Percentiles rank a stretch among this genome's conserved stretches.
Evolutionary conservation across 2,888 invertebrate genomes (phyloP).

Genomic region (Caradrina clavipalpis): DNA sequence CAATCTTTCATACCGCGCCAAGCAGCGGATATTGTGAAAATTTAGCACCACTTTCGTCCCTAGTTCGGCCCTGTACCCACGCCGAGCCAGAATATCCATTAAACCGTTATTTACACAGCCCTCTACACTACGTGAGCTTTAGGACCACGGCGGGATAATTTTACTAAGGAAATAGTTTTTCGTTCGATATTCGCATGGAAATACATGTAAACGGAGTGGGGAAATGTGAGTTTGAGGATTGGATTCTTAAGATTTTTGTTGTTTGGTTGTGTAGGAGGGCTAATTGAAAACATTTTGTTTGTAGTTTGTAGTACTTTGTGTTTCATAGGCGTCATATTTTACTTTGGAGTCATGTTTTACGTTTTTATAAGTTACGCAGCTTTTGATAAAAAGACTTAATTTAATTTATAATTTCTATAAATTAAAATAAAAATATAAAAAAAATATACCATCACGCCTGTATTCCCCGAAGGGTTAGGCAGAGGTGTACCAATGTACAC

Average conservation of each 20-base stretch:
- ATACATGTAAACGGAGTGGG: slow-evolving; percentile 32
- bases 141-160: slow-evolving; percentile 77
- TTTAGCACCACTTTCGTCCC: slow-evolving; percentile 42
- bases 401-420: no score
- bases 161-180: slow-evolving; percentile 79
- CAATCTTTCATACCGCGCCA: slow-evolving; percentile 40
- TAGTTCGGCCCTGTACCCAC: slow-evolving; percentile 68
- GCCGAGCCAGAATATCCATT: slow-evolving; percentile 84
- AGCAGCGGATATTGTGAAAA: slow-evolving; percentile 59
- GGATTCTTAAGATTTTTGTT: slow-evolving; percentile 36
- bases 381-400: not conserved
- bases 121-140: slow-evolving; percentile 77
- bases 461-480: no score
- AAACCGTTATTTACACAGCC: slow-evolving; percentile 85
- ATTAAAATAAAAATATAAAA: no score
- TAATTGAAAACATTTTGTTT: no score
- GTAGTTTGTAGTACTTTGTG: no score
- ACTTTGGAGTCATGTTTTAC: no score
- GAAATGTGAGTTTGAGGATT: slow-evolving; percentile 32
- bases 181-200: slow-evolving; percentile 66
- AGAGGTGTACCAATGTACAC: no score
- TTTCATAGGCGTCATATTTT: no score
- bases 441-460: no score
- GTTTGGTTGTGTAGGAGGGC: not conserved
- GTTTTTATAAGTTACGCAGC: not conserved